Evolutionary conservation across 2,113 vertebrate genomes (phyloP).

Genomic region (Neolamprologus variostigma): DNA sequence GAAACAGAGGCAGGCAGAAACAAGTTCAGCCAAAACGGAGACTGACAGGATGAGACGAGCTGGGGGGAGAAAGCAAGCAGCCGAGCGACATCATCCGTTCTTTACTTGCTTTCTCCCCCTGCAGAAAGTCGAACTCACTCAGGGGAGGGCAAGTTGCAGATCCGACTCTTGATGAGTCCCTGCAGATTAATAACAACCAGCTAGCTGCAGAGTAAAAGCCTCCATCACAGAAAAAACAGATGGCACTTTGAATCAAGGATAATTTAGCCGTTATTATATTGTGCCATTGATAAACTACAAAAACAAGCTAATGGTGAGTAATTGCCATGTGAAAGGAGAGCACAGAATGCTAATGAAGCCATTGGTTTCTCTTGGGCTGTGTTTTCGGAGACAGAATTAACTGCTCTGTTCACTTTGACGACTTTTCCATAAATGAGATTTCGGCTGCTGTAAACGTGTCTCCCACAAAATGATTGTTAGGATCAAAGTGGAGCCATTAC

Average conservation of each 20-base stretch:
- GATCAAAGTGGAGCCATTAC: not conserved
- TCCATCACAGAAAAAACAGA: not conserved
- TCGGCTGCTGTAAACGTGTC: not conserved
- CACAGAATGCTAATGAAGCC: not conserved
- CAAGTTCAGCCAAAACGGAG: not conserved
- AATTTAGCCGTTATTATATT: not conserved
- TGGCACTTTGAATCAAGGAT: not conserved
- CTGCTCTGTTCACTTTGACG: not conserved
- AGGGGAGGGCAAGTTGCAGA: not conserved
- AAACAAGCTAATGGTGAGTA: slow-evolving; percentile 5
- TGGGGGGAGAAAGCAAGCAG: not conserved
- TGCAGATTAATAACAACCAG: not conserved
- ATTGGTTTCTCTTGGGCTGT: not conserved
- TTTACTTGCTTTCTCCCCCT: not conserved
- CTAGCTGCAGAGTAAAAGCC: not conserved
- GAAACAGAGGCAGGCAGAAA: not conserved
- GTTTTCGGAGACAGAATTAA: not conserved
- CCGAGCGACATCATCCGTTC: not conserved
- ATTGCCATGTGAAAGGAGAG: not conserved
- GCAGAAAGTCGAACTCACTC: not conserved
- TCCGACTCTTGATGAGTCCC: not conserved
- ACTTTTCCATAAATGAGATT: not conserved
- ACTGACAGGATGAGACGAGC: not conserved
- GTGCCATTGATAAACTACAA: not conserved
- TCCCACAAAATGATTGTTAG: not conserved